Evolutionary conservation across 2,797 vertebrate genomes (phyloP), one percentile per base, ranked within the genome.

Genomic region (Enteromius treurensis): DNA sequence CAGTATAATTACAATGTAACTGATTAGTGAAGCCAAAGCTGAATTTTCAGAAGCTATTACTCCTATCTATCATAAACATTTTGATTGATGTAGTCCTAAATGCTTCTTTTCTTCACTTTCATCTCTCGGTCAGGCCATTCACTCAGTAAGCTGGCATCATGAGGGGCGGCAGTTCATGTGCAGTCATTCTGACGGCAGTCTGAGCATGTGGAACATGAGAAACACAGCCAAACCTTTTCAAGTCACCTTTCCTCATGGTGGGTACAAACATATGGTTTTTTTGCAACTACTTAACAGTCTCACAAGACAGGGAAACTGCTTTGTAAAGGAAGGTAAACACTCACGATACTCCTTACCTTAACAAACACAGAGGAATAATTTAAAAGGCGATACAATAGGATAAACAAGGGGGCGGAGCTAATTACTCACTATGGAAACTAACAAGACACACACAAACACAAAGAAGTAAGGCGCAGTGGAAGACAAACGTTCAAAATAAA

Each of bases 121-220:
- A 6, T 83, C 32, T 73, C 55, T 74, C 55, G 70, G 13, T 68
- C 0, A 99, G 98, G 98, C 98, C 81, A 98, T 99, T 93, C 98
- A 99, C 91, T 99, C 98, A 62, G 96, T 96, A 87, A 95, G 97
- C 90, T 99, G 98, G 98, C 98, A 99, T 90, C 97, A 99, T 68
- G 98, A 99, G 90, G 98, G 98, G 67, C 97, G 96, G 84, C 97
- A 99, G 90, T 99, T 99, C 91, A 98, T 99, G 97, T 99, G 98
- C 92, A 99, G 98, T 89, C 98, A 99, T 92, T 99, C 98, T 23
- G 98, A 99, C 79, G 98, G 98, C 89, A 99, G 98, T 90, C 93
- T 99, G 90, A 97, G 96, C 9, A 91, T 98, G 77, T 99, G 98
- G 98, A 99, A 97, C 90, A 91, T 97, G 90, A 96, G 96, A 92